phyloP scores from a whole-genome alignment of 2,113 vertebrate genomes.

The Elgaria multicarinata region DNA sequence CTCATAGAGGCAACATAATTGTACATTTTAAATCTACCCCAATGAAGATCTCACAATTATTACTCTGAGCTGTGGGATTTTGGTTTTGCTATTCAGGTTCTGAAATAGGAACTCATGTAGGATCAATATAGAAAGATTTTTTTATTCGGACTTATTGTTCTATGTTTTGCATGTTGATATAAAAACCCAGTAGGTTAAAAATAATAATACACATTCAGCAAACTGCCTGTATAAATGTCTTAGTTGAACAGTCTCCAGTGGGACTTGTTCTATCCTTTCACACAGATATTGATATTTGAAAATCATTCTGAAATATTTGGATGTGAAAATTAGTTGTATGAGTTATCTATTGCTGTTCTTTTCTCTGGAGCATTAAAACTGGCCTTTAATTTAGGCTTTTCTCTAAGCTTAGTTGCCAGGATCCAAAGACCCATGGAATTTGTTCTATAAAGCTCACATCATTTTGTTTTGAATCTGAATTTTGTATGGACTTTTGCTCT shows the following conservation, averaged over 20 bases:
- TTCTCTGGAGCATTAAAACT: neutral
- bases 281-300: slow-evolving; percentile 4
- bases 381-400: neutral
- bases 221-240: neutral
- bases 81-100: neutral
- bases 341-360: slow-evolving; percentile 53
- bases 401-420: neutral
- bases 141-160: rapidly evolving
- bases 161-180: neutral
- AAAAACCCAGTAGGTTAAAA: neutral
- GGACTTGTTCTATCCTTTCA: slow-evolving; percentile 18
- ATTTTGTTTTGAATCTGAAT: slow-evolving; percentile 47
- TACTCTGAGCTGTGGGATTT: neutral
- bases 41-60: neutral
- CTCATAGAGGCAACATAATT: neutral
- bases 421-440: neutral
- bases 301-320: slow-evolving; percentile 14
- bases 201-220: neutral
- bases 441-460: neutral
- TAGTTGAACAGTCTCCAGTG: slow-evolving; percentile 2
- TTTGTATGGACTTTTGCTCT: slow-evolving; percentile 23
- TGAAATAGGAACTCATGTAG: neutral
- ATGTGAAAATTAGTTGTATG: slow-evolving; percentile 34
- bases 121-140: neutral
- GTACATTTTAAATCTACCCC: neutral